A percentile compares a stretch with the other conserved stretches of the same genome.
phyloP scores from a whole-genome alignment of 2,797 vertebrate species.

The Eospalax fontanierii region DNA sequence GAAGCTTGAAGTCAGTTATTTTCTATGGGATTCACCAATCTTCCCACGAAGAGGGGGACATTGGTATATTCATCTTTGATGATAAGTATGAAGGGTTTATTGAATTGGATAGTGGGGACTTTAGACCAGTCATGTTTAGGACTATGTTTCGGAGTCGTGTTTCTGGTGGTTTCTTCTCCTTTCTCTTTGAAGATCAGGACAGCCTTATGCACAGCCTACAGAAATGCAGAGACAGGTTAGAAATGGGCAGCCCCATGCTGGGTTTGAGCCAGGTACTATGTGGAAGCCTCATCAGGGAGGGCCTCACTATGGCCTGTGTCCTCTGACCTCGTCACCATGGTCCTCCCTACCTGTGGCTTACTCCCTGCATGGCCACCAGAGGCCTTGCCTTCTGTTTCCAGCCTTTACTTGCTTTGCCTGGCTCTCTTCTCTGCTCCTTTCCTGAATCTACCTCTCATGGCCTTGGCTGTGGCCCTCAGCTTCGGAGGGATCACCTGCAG shows the following conservation, averaged over 20 bases:
- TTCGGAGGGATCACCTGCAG: too few relatives aligned
- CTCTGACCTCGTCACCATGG: neutral
- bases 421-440: too few relatives aligned
- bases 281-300: accelerated
- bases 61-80: conserved; percentile 86
- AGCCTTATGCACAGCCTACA: conserved; percentile 90
- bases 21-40: conserved; percentile 91
- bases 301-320: neutral
- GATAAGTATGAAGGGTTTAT: conserved; percentile 89
- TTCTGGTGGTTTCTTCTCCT: conserved; percentile 84
- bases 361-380: too few relatives aligned
- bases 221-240: neutral
- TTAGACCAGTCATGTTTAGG: neutral
- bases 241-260: neutral
- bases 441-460: accelerated
- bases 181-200: conserved; percentile 90
- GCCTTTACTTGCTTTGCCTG: neutral
- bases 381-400: neutral
- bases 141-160: too few relatives aligned
- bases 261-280: neutral
- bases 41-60: conserved; percentile 93
- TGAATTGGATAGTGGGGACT: conserved; percentile 63
- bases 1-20: neutral
- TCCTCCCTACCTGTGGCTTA: too few relatives aligned
- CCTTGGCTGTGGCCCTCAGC: accelerated